Evolutionary conservation across 2,888 invertebrate species (phyloP).

Genomic region (Listrodromus nycthemerus): DNA sequence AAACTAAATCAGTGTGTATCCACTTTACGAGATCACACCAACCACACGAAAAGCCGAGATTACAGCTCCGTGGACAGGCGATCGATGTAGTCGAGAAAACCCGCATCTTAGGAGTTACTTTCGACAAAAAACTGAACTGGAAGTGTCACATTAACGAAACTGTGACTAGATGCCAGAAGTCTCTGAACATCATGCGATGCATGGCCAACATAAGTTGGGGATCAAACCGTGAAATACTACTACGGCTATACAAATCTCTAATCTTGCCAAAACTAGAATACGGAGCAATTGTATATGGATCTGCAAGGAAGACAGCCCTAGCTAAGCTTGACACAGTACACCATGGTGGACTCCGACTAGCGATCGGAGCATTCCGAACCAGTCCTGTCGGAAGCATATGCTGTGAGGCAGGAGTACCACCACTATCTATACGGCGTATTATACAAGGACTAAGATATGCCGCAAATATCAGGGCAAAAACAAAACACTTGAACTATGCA

Average conservation of each 20-base stretch:
- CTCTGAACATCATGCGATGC: slow-evolving; percentile 59
- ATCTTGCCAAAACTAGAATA: too few species aligned
- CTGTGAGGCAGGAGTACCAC: slow-evolving; percentile 29
- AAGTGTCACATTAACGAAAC: slow-evolving; percentile 22
- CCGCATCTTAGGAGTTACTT: slow-evolving; percentile 15
- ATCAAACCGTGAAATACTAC: too few species aligned
- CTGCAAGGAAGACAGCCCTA: slow-evolving; percentile 35
- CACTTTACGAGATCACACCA: neutral
- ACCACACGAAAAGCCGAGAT: neutral
- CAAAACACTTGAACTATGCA: slow-evolving; percentile 1
- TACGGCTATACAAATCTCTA: too few species aligned
- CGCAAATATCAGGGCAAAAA: neutral
- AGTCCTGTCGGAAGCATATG: slow-evolving; percentile 48
- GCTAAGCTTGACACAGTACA: slow-evolving; percentile 41
- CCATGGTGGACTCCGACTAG: slow-evolving; percentile 35
- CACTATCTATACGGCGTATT: slow-evolving; percentile 43
- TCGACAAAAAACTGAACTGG: slow-evolving; percentile 37
- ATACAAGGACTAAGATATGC: slow-evolving; percentile 3
- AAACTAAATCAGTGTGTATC: neutral
- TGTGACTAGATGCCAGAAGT: slow-evolving; percentile 33
- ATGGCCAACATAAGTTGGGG: slow-evolving; percentile 43
- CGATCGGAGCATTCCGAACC: slow-evolving; percentile 54
- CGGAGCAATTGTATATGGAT: slow-evolving; percentile 43
- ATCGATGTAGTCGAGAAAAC: neutral
- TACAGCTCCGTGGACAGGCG: neutral